phyloP scores from a whole-genome alignment of 2,888 invertebrate species.

The Eulithis testata region DNA sequence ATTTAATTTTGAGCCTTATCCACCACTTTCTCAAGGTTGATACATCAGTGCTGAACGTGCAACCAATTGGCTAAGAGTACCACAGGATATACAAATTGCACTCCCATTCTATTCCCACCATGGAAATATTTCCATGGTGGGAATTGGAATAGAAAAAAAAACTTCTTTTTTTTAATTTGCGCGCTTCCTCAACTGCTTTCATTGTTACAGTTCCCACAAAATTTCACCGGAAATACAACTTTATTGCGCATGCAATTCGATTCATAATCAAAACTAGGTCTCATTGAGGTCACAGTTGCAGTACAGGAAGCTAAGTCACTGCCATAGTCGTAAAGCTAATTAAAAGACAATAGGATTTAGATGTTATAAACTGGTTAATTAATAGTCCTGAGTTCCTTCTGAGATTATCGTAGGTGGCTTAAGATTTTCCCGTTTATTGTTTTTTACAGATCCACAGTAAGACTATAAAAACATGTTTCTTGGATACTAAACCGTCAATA shows the following conservation, averaged over 20 bases:
- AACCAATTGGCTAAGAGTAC: neutral
- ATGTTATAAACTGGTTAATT: constrained; percentile 39
- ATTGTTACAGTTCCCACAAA: constrained; percentile 30
- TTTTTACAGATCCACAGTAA: constrained; percentile 24
- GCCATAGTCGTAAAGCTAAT: constrained; percentile 47
- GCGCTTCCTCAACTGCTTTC: constrained; percentile 22
- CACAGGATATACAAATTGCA: neutral
- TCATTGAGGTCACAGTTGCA: constrained; percentile 22
- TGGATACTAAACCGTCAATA: constrained; percentile 4
- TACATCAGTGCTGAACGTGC: neutral
- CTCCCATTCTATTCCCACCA: neutral
- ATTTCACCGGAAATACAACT: constrained; percentile 29
- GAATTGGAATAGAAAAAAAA: constrained; percentile 11
- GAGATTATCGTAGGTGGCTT: constrained; percentile 29
- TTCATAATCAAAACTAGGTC: constrained; percentile 30
- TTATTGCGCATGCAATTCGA: constrained; percentile 28
- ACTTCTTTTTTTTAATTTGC: constrained; percentile 9
- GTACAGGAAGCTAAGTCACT: constrained; percentile 33
- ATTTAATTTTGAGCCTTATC: no score
- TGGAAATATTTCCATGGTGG: no score
- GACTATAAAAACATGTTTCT: constrained; percentile 22
- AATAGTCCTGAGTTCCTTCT: constrained; percentile 33
- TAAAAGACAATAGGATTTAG: constrained; percentile 51
- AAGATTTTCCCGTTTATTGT: constrained; percentile 41
- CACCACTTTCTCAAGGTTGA: no score